Evolutionary conservation across 2,888 invertebrate species (phyloP), one percentile per base, ranked within the genome.

Genomic region (Cheilosia impressa): DNA sequence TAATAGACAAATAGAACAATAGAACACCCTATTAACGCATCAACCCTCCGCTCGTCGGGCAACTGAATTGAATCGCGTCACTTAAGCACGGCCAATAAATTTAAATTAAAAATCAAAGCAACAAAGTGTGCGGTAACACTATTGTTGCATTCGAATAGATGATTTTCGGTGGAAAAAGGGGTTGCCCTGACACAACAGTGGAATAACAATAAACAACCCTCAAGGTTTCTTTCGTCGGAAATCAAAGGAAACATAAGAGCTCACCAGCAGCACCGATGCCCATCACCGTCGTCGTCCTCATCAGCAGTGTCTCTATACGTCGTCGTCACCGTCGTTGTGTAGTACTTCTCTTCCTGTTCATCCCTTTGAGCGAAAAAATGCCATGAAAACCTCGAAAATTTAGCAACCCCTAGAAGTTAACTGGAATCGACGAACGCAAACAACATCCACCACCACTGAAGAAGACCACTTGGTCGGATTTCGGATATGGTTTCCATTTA

Each of bases 91-190:
- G 45, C 79, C 65, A 72, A 79, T 72, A 79, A 79, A 79, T 79
- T 79, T 60, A 79, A 79, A 79, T 79, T 72, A 79, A 72, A 79
- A 79, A 79, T 79, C 79, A 72, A 72, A 79, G 63, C 43, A 58
- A n/a, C n/a, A n/a, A n/a, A n/a, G n/a, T n/a, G n/a, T n/a, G n/a
- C n/a, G n/a, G n/a, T n/a, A n/a, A 60, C 78, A 71, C 78, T 78
- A 65, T 71, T 63, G 71, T 71, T 58, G 71, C 55, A 63, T 78
- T 78, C 47, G 65, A 65, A 78, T 72, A 78, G 60, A 47, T 71
- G 57, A 63, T 72, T 71, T 69, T 63, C 77, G 7, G 22, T 24
- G 0, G 6, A 60, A 34, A 69, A 58, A 62, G 58, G 58, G 66
- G 50, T 60, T 31, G 10, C 45, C 10, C 2, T 31, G 43, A 45